These are phyloP conservation scores for Celastrina argiolus DNA, from an alignment of 2,888 invertebrate species.

Conservation along the genomic window DNA sequence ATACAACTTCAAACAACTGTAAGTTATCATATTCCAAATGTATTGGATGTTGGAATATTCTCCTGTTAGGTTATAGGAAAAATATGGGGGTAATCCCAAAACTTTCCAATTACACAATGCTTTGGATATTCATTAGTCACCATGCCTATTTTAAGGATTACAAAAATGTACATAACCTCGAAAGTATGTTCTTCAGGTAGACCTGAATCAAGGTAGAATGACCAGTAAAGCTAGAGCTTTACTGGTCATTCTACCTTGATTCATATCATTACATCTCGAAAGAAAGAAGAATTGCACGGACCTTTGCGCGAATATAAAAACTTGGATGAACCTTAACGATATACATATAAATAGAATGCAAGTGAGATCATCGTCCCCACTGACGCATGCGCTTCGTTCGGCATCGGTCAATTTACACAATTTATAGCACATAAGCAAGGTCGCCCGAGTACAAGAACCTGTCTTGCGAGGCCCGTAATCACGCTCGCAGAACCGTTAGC, in stretches of 20 bases:
- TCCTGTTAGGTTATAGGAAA: no score
- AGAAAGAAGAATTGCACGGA: not conserved
- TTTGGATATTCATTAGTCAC: no score
- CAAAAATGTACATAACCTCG: no score
- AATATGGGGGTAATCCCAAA: no score
- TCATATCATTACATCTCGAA: not conserved
- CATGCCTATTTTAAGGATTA: no score
- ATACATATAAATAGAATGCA: conserved; percentile 25
- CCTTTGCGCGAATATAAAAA: conserved; percentile 40
- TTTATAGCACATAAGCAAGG: conserved; percentile 69
- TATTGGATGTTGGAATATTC: no score
- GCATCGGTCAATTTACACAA: conserved; percentile 66
- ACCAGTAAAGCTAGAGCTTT: no score
- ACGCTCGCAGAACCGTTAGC: conserved; percentile 24
- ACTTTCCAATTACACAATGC: no score
- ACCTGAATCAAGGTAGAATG: not conserved
- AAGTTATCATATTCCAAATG: no score
- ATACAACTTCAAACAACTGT: not conserved
- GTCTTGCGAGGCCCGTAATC: conserved; percentile 45
- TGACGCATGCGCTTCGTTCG: conserved; percentile 63
- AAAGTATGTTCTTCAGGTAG: not conserved
- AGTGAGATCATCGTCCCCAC: conserved; percentile 58
- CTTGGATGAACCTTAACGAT: conserved; percentile 23
- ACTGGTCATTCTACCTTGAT: not conserved
- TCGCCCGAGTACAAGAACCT: conserved; percentile 71